These are phyloP conservation scores for Colletes gigas DNA, from an alignment of 1,140 invertebrate species.

Conservation along the genomic window DNA sequence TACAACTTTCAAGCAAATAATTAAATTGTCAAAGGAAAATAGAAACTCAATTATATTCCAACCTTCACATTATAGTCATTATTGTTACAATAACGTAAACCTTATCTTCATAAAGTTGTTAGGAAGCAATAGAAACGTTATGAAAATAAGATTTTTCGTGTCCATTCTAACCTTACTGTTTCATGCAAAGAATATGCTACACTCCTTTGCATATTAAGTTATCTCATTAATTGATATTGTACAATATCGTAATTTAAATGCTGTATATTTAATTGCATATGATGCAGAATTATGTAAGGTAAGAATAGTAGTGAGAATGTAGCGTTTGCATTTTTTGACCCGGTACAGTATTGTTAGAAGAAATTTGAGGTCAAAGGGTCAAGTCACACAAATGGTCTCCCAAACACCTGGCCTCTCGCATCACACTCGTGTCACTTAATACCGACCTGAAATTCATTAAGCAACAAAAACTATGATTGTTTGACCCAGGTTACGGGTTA, in stretches of 20 bases:
- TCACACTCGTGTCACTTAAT: slow-evolving; percentile 81
- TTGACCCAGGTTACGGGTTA: slow-evolving; percentile 70
- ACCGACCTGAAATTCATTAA: slow-evolving; percentile 82
- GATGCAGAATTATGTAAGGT: slow-evolving; percentile 70
- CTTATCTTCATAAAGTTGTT: slow-evolving; percentile 67
- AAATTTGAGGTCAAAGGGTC: slow-evolving; percentile 77
- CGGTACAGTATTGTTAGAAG: slow-evolving; percentile 75
- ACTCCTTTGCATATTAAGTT: slow-evolving; percentile 42
- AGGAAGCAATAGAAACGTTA: slow-evolving; percentile 59
- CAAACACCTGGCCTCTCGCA: slow-evolving; percentile 79
- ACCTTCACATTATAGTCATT: slow-evolving; percentile 76
- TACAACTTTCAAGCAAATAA: slow-evolving; percentile 64
- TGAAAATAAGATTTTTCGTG: slow-evolving; percentile 71
- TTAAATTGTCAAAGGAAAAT: slow-evolving; percentile 57
- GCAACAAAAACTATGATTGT: slow-evolving; percentile 81
- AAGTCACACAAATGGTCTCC: slow-evolving; percentile 80
- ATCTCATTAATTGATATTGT: slow-evolving; percentile 52
- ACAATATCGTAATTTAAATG: slow-evolving; percentile 55
- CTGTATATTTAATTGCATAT: slow-evolving; percentile 48
- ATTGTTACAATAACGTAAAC: slow-evolving; percentile 67
- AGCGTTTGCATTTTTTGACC: slow-evolving; percentile 72
- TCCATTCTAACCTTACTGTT: slow-evolving; percentile 76
- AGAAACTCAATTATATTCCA: slow-evolving; percentile 73
- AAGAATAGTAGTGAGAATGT: slow-evolving; percentile 76
- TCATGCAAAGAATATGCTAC: slow-evolving; percentile 61